Evolutionary conservation across 2,113 vertebrate species (phyloP).

Genomic region (Esox niger): DNA sequence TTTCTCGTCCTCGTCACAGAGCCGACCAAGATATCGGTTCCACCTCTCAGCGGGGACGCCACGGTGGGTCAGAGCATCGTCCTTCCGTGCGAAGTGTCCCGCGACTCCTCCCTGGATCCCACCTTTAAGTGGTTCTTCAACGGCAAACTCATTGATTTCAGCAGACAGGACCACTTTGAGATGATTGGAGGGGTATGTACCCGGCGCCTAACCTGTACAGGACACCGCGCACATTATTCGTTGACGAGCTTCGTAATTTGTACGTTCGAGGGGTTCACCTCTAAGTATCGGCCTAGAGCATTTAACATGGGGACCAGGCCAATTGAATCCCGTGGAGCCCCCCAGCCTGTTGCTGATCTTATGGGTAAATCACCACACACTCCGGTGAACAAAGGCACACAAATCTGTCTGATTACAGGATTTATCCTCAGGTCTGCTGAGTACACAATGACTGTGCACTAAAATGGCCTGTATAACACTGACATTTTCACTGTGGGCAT

Average conservation of each 20-base stretch:
- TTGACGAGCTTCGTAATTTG: background rate
- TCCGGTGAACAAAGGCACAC: conserved; percentile 31
- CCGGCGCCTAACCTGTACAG: no score
- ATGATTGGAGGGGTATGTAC: conserved; percentile 83
- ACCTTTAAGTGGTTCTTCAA: conserved; percentile 85
- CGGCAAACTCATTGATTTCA: conserved; percentile 78
- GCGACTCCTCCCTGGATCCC: conserved; percentile 76
- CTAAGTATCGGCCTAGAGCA: conserved; percentile 15
- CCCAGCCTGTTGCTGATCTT: conserved; percentile 28
- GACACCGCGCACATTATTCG: no score
- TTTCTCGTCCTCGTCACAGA: conserved; percentile 71
- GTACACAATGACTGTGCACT: conserved; percentile 10
- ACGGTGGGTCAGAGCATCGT: conserved; percentile 87
- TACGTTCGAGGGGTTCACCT: background rate
- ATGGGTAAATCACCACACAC: conserved; percentile 46
- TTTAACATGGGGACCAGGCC: conserved; percentile 13
- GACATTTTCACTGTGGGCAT: conserved; percentile 31
- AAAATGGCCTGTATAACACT: conserved; percentile 24
- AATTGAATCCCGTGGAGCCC: conserved; percentile 23
- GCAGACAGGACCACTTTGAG: conserved; percentile 81
- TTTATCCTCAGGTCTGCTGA: conserved; percentile 30
- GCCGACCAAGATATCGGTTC: conserved; percentile 76
- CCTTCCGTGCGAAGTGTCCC: conserved; percentile 83
- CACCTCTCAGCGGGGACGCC: conserved; percentile 81
- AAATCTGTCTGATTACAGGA: conserved; percentile 44